phyloP scores from a whole-genome alignment of 2,888 invertebrate genomes.

The Caenorhabditis sp. region DNA sequence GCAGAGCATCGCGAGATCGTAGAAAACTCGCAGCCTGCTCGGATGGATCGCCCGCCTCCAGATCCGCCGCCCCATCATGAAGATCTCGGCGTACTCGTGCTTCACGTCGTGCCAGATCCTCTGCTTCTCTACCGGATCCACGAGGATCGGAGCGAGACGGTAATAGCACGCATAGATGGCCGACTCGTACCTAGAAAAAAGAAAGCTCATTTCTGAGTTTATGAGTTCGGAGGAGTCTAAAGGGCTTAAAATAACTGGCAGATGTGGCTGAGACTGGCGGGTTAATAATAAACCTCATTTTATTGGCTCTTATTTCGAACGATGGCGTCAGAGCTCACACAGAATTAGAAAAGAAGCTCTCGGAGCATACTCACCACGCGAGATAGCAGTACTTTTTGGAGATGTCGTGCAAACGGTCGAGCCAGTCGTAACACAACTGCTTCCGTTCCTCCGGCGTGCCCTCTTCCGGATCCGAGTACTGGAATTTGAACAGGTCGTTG shows the following conservation, averaged over 20 bases:
- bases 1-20: conserved; percentile 70
- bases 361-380: conserved; percentile 60
- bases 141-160: conserved; percentile 67
- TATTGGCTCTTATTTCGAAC: conserved; percentile 9
- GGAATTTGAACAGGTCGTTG: conserved; percentile 66
- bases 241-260: neutral
- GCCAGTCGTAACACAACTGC: conserved; percentile 67
- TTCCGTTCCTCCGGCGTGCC: conserved; percentile 69
- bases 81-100: conserved; percentile 70
- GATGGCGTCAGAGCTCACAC: conserved; percentile 8
- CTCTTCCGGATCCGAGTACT: conserved; percentile 70
- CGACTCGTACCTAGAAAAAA: conserved; percentile 65
- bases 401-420: conserved; percentile 65
- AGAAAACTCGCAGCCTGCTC: conserved; percentile 67
- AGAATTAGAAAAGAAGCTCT: conserved; percentile 5
- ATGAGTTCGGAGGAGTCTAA: too few species aligned
- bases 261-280: neutral
- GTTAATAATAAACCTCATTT: conserved; percentile 14
- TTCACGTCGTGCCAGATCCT: conserved; percentile 68
- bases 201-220: too few species aligned
- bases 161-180: conserved; percentile 72
- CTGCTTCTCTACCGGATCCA: conserved; percentile 60
- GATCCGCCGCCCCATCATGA: conserved; percentile 70
- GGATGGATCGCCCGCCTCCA: conserved; percentile 71
- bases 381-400: conserved; percentile 71